Evolutionary conservation across 2,113 vertebrate genomes (phyloP).

Genomic region (Crypturellus undulatus): DNA sequence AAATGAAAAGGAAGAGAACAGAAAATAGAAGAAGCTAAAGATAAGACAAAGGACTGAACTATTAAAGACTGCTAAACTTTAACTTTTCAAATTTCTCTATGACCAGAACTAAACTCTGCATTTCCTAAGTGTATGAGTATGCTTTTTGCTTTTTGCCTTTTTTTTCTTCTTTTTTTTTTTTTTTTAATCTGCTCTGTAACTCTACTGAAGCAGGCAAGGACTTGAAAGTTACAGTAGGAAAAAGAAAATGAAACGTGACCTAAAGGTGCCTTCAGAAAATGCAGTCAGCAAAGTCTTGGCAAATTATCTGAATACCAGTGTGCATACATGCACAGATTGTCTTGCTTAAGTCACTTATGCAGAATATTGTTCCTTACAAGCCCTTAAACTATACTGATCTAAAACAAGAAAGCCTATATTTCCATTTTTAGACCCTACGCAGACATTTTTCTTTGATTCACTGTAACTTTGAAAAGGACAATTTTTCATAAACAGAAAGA

Average conservation of each 20-base stretch:
- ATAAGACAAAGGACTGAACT: background rate
- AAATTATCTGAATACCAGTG: background rate
- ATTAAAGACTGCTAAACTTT: background rate
- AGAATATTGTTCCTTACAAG: background rate
- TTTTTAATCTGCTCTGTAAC: background rate
- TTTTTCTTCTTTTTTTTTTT: background rate
- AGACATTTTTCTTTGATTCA: background rate
- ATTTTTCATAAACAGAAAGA: background rate
- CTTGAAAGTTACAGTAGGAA: slow-evolving; percentile 14
- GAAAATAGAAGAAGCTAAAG: background rate
- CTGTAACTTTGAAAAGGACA: background rate
- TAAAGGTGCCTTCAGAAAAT: background rate
- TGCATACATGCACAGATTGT: background rate
- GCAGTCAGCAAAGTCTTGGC: background rate
- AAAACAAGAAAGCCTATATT: background rate
- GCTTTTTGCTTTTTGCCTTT: background rate
- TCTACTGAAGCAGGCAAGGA: background rate
- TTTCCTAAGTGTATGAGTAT: background rate
- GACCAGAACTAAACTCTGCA: background rate
- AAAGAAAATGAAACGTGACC: slow-evolving; percentile 19
- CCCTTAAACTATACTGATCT: background rate
- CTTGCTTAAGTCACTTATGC: background rate
- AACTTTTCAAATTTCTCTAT: background rate
- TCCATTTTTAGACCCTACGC: background rate
- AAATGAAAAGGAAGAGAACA: background rate